Conservation (phyloP, 2,797 vertebrate genomes). For the Falco naumanni region DNA sequence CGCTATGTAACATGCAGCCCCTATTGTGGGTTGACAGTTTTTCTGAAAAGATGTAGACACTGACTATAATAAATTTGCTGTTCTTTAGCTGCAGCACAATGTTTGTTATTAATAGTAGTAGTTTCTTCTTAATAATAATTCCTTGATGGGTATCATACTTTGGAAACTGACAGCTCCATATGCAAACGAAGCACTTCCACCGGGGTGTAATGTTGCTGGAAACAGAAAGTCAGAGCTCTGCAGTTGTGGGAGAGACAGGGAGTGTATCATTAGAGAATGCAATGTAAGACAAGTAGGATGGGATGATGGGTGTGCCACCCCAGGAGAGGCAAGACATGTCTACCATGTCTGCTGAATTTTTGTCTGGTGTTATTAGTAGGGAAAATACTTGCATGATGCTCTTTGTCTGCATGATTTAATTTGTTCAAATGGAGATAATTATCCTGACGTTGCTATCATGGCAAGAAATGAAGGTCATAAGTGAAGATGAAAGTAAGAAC, state of each 20-base stretch:
- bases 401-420: background rate
- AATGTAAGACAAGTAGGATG: background rate
- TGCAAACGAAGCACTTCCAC: background rate
- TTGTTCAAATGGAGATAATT: background rate
- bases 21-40: background rate
- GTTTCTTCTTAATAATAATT: constrained; percentile 6
- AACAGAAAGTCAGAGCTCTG: constrained; percentile 1
- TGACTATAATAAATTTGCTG: background rate
- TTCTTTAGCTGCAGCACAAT: background rate
- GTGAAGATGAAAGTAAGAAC: background rate
- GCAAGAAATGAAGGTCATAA: background rate
- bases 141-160: background rate
- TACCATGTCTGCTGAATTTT: background rate
- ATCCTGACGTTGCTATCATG: background rate
- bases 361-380: background rate
- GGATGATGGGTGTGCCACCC: background rate
- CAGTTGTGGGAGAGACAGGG: background rate
- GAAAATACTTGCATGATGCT: background rate
- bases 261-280: background rate
- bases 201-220: background rate
- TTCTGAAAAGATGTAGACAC: background rate
- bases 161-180: background rate
- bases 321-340: background rate
- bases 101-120: constrained; percentile 16
- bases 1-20: background rate